Evolutionary conservation across 2,113 vertebrate genomes (phyloP).

Genomic region (Sclerurus mexicanus): DNA sequence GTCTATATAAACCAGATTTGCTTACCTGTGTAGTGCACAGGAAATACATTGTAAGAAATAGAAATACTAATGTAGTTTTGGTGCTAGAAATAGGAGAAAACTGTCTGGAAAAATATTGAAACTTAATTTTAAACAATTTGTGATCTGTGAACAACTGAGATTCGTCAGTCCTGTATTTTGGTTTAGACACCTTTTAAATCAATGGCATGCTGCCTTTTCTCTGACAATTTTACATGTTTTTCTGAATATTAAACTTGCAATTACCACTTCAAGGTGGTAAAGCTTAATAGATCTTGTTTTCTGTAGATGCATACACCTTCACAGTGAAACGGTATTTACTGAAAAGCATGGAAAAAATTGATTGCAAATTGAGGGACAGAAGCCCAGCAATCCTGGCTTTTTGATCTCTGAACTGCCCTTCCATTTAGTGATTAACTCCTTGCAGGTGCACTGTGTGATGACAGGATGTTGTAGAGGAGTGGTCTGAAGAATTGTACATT

Average conservation of each 20-base stretch:
- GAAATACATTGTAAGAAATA: neutral
- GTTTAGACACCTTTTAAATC: neutral
- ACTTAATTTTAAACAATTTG: neutral
- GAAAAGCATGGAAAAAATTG: neutral
- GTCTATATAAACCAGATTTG: neutral
- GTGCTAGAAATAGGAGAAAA: neutral
- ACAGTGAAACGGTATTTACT: neutral
- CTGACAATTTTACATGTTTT: neutral
- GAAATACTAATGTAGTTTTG: neutral
- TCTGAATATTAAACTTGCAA: neutral
- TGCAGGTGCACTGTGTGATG: neutral
- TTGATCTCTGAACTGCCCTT: neutral
- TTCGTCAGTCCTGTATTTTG: neutral
- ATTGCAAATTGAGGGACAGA: neutral
- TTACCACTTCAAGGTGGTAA: neutral
- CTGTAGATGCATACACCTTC: neutral
- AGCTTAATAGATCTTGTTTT: neutral
- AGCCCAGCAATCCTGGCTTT: neutral
- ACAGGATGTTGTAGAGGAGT: neutral
- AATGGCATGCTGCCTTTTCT: neutral
- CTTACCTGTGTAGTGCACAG: neutral
- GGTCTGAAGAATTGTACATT: neutral
- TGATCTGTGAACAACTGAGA: neutral
- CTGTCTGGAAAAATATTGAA: neutral
- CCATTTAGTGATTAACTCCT: neutral